Evolutionary conservation across 2,888 invertebrate genomes (phyloP).

Genomic region (Synanthedon vespiformis): DNA sequence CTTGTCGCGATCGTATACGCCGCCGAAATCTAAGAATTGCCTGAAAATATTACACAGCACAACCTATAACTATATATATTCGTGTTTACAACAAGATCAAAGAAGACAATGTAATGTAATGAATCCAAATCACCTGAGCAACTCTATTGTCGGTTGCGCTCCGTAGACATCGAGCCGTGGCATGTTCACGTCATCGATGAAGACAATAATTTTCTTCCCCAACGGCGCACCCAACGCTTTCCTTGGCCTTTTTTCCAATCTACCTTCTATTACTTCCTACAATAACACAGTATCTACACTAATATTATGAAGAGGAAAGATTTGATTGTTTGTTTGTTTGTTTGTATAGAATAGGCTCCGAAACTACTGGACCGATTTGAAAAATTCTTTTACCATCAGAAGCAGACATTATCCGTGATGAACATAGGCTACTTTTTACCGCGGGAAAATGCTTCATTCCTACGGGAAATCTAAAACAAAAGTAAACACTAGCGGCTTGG

Average conservation of each 20-base stretch:
- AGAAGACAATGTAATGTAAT: not conserved
- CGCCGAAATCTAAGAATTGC: slow-evolving; percentile 81
- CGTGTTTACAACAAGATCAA: not conserved
- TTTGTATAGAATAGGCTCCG: too few relatives aligned
- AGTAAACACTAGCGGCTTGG: too few relatives aligned
- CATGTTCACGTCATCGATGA: slow-evolving; percentile 95
- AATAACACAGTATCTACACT: too few relatives aligned
- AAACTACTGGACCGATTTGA: too few relatives aligned
- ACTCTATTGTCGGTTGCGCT: slow-evolving; percentile 91
- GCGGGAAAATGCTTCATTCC: too few relatives aligned
- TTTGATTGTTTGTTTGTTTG: too few relatives aligned
- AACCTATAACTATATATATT: not conserved
- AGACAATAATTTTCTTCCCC: slow-evolving; percentile 85
- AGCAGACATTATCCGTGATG: too few relatives aligned
- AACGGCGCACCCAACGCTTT: slow-evolving; percentile 84
- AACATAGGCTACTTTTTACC: too few relatives aligned
- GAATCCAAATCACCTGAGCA: slow-evolving; percentile 72
- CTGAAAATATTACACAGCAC: slow-evolving; percentile 30
- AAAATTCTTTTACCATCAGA: too few relatives aligned
- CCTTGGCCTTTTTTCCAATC: slow-evolving; percentile 85
- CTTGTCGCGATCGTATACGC: slow-evolving; percentile 89
- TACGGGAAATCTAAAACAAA: too few relatives aligned
- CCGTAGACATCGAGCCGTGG: slow-evolving; percentile 88
- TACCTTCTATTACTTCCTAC: slow-evolving; percentile 85
- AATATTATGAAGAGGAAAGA: too few relatives aligned